These are phyloP conservation scores for Procambarus virginalis DNA, from an alignment of 1,140 invertebrate genomes.

Conservation along the genomic window DNA sequence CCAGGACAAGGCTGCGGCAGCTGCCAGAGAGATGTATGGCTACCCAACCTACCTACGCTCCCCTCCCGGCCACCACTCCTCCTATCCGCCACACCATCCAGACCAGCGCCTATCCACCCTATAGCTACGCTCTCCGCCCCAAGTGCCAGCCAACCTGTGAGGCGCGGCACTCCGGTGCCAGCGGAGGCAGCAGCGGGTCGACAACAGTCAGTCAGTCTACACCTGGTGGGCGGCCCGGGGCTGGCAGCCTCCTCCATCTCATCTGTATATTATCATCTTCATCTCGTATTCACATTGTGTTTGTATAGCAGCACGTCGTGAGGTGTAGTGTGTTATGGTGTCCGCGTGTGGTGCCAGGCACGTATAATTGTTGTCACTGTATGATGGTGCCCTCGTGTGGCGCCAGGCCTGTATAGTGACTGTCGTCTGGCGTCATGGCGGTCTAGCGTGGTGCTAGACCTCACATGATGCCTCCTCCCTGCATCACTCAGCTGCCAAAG, in stretches of 20 bases:
- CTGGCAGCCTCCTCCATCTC: constrained; percentile 6
- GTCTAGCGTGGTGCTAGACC: constrained; percentile 42
- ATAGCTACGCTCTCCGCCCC: constrained; percentile 68
- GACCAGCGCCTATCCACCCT: constrained; percentile 67
- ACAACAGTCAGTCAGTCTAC: constrained; percentile 5
- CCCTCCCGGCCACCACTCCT: constrained; percentile 36
- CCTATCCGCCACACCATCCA: constrained; percentile 50
- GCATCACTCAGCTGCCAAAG: constrained; percentile 51
- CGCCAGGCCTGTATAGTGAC: too few species aligned
- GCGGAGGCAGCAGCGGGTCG: constrained; percentile 18
- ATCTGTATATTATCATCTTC: constrained; percentile 2
- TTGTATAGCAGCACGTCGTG: not conserved
- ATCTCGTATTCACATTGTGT: not conserved
- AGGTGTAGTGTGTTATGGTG: not conserved
- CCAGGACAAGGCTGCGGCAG: constrained; percentile 30
- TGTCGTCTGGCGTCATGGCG: constrained; percentile 21
- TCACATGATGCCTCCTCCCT: constrained; percentile 32
- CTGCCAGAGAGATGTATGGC: constrained; percentile 61
- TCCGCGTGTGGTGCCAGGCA: not conserved
- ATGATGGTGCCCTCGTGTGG: not conserved
- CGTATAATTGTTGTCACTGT: too few species aligned
- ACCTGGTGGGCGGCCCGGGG: not conserved
- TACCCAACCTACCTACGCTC: constrained; percentile 63
- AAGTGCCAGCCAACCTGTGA: constrained; percentile 65
- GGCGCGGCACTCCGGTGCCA: not conserved